These are phyloP conservation scores for Chirona hameri DNA, from an alignment of 2,888 invertebrate species.

Conservation along the genomic window DNA sequence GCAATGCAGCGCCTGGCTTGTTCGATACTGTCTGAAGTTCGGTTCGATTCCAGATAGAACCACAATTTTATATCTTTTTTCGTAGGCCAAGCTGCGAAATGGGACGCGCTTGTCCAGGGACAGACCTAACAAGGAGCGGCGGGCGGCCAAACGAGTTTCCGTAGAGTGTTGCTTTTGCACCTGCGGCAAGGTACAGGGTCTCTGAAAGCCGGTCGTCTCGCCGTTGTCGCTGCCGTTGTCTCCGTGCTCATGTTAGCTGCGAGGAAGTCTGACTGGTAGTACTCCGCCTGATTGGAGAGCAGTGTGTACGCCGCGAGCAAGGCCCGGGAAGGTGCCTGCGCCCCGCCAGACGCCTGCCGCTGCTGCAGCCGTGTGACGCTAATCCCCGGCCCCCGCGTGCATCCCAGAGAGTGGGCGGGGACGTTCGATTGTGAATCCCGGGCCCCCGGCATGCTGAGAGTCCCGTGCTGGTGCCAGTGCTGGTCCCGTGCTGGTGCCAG, in stretches of 20 bases:
- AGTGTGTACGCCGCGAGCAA: background rate
- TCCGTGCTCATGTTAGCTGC: background rate
- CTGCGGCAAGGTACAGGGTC: slow-evolving; percentile 12
- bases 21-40: background rate
- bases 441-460: no score
- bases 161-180: slow-evolving; percentile 27
- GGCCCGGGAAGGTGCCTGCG: background rate
- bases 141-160: background rate
- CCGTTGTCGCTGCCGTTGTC: background rate
- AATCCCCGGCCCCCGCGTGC: slow-evolving; percentile 33
- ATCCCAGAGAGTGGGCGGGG: slow-evolving; percentile 30
- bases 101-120: background rate
- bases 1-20: no score
- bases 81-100: background rate
- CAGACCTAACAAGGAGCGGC: slow-evolving; percentile 5
- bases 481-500: no score
- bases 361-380: slow-evolving; percentile 31
- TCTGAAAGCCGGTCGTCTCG: background rate
- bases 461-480: no score
- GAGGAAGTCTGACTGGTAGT: no score
- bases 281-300: background rate
- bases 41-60: background rate
- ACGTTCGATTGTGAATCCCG: no score
- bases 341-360: slow-evolving; percentile 29
- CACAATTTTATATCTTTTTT: background rate